Percentiles rank a stretch among this genome's conserved stretches.
phyloP scores from a whole-genome alignment of 1,140 invertebrate genomes.

The Eurosta solidaginis region DNA sequence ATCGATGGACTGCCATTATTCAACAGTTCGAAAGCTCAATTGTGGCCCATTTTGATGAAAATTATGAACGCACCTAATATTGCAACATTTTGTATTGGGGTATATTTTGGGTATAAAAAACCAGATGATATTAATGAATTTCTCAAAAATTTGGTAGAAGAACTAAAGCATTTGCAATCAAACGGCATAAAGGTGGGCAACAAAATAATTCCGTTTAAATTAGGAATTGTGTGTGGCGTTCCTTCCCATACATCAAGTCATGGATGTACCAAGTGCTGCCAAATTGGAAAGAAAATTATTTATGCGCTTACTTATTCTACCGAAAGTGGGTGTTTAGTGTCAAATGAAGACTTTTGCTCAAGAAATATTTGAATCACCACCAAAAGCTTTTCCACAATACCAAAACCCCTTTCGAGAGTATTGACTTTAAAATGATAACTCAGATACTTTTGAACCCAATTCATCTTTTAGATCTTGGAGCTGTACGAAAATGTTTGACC shows the following conservation, averaged over 20 bases:
- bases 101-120: too few species aligned
- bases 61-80: too few species aligned
- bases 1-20: too few species aligned
- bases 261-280: constrained; percentile 29
- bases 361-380: constrained; percentile 1
- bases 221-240: constrained; percentile 17
- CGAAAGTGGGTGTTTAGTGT: background rate
- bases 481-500: constrained; percentile 35
- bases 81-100: too few species aligned
- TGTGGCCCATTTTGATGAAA: too few species aligned
- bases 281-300: constrained; percentile 13
- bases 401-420: background rate
- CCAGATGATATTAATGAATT: too few species aligned
- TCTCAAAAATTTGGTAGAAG: too few species aligned
- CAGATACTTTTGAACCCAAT: constrained; percentile 38
- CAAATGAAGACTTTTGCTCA: constrained; percentile 22
- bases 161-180: too few species aligned
- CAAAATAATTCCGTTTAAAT: too few species aligned
- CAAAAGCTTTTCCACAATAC: background rate
- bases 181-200: too few species aligned
- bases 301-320: constrained; percentile 1
- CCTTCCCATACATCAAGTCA: background rate
- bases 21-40: too few species aligned
- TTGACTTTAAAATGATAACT: constrained; percentile 36
- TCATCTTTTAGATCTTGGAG: constrained; percentile 39